A percentile compares a stretch with the other conserved stretches of the same genome.
Conservation (phyloP, 2,888 invertebrate species). For the Amiota communis region DNA sequence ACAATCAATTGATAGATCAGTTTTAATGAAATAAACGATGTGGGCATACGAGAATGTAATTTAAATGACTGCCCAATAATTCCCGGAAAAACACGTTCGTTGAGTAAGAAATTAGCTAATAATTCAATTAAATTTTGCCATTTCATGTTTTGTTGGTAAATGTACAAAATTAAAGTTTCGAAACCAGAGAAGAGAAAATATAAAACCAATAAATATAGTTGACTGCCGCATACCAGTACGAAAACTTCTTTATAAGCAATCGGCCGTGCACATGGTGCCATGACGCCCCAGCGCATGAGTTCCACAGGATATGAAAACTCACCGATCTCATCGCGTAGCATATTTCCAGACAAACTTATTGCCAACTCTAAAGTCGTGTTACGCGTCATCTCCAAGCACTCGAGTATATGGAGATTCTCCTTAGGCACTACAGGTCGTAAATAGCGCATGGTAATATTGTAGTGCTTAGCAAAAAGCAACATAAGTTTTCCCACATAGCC, state of each 20-base stretch:
- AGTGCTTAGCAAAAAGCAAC: neutral
- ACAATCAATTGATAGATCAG: neutral
- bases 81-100: neutral
- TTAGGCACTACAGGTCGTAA: neutral
- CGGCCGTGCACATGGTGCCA: conserved; percentile 29
- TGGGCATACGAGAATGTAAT: neutral
- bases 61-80: conserved; percentile 1
- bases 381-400: neutral
- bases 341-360: neutral
- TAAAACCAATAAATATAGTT: too few species aligned
- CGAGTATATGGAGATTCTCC: neutral
- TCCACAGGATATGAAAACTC: conserved; percentile 35
- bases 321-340: neutral
- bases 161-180: too few species aligned
- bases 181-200: too few species aligned
- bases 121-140: too few species aligned
- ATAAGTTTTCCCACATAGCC: conserved; percentile 14
- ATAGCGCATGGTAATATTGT: neutral
- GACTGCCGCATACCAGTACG: too few species aligned
- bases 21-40: neutral
- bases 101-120: neutral
- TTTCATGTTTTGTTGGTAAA: too few species aligned
- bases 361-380: neutral
- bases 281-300: conserved; percentile 20
- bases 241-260: neutral